Percentiles rank a stretch among this genome's conserved stretches.
Conservation (phyloP, 2,888 invertebrate species). For the Drosophila niveifrons region DNA sequence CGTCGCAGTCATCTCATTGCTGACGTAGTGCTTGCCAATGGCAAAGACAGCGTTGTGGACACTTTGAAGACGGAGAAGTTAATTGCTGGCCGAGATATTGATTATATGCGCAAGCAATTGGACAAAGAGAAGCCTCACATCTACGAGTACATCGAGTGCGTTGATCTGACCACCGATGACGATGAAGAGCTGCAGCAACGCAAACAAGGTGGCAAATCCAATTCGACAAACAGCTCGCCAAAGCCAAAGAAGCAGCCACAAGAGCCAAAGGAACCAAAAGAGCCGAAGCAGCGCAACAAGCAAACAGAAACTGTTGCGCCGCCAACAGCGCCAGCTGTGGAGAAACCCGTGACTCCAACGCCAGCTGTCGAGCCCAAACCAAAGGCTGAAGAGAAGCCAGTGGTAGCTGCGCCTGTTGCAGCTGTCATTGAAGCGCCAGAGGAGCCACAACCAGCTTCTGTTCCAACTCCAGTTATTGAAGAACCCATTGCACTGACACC, state of each 20-base stretch:
- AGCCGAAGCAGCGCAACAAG: slow-evolving; percentile 36
- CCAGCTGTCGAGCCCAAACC: neutral
- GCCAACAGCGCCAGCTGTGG: neutral
- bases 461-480: slow-evolving; percentile 49
- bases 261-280: slow-evolving; percentile 39
- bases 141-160: slow-evolving; percentile 83
- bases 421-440: slow-evolving; percentile 6
- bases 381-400: neutral
- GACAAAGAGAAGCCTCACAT: slow-evolving; percentile 80
- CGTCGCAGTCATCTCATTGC: slow-evolving; percentile 81
- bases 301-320: slow-evolving; percentile 4
- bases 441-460: neutral
- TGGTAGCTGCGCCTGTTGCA: slow-evolving; percentile 11
- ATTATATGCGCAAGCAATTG: slow-evolving; percentile 80
- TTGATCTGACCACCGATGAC: slow-evolving; percentile 82
- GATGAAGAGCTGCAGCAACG: slow-evolving; percentile 74
- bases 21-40: slow-evolving; percentile 70
- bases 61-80: slow-evolving; percentile 74
- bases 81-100: slow-evolving; percentile 75
- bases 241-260: slow-evolving; percentile 38
- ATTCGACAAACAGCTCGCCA: slow-evolving; percentile 37
- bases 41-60: slow-evolving; percentile 72
- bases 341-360: slow-evolving; percentile 13
- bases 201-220: slow-evolving; percentile 36
- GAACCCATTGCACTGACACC: slow-evolving; percentile 17